Percentiles rank a stretch among this genome's conserved stretches.
Conservation (phyloP, 2,797 vertebrate genomes). For the Cuculus canorus region DNA sequence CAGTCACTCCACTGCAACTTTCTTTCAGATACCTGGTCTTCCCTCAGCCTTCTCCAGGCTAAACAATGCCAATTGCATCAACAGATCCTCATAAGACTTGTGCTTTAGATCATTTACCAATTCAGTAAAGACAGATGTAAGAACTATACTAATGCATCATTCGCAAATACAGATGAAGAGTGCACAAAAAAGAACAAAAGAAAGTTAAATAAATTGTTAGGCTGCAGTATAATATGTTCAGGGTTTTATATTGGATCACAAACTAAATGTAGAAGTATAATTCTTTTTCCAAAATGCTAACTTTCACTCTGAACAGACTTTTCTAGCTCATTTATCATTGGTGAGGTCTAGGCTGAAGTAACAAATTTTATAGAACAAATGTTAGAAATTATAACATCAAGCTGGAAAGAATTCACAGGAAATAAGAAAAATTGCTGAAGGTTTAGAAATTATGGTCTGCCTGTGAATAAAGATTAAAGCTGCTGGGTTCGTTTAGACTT, state of each 20-base stretch:
- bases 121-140: not conserved
- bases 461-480: not conserved
- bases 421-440: not conserved
- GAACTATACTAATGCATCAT: not conserved
- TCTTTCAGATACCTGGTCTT: too few species aligned
- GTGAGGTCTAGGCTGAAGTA: not conserved
- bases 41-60: too few species aligned
- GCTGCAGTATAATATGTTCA: not conserved
- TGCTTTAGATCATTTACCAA: not conserved
- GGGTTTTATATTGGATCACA: not conserved
- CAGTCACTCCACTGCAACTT: too few species aligned
- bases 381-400: not conserved
- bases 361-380: not conserved
- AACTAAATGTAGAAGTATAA: rapidly evolving
- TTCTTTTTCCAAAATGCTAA: not conserved
- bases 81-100: too few species aligned
- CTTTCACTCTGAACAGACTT: not conserved
- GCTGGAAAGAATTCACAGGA: not conserved
- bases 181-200: not conserved
- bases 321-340: not conserved
- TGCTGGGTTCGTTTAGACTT: not conserved
- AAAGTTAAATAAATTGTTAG: not conserved
- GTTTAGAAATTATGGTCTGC: not conserved
- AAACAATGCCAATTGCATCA: too few species aligned
- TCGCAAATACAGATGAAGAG: not conserved